Evolutionary conservation across 2,797 vertebrate genomes (phyloP).

Genomic region (Chiloscyllium punctatum): DNA sequence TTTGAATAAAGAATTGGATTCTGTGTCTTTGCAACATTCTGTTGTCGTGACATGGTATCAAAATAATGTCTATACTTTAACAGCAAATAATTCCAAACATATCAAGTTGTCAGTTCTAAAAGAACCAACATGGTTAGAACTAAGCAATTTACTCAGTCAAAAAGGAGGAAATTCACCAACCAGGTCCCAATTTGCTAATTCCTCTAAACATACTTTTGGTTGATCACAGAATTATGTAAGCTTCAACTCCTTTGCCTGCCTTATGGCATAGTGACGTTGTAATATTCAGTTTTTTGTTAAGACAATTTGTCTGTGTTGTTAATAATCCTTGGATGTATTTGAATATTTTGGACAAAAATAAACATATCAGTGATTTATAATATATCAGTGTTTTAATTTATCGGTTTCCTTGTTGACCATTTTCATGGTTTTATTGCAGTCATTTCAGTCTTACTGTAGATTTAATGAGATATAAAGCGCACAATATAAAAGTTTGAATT

Average conservation of each 20-base stretch:
- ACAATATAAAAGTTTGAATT: not conserved
- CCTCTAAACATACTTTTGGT: too few species aligned
- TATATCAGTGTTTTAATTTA: not conserved
- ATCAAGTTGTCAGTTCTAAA: not conserved
- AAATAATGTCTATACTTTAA: not conserved
- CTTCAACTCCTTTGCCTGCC: not conserved
- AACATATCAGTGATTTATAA: not conserved
- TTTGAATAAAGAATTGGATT: not conserved
- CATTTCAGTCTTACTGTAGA: not conserved
- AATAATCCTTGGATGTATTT: not conserved
- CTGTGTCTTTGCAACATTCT: not conserved
- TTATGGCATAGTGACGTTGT: not conserved
- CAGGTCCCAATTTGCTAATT: not conserved
- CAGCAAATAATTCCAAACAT: not conserved
- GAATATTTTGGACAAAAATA: not conserved
- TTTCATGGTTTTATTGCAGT: not conserved
- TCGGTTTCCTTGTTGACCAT: not conserved
- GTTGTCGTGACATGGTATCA: not conserved
- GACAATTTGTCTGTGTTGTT: not conserved
- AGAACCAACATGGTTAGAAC: not conserved
- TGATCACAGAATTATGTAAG: not conserved
- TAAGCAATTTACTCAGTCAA: not conserved
- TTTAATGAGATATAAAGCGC: not conserved
- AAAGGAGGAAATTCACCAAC: not conserved
- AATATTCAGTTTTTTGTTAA: not conserved